phyloP scores from a whole-genome alignment of 2,113 vertebrate species.

The Laticauda colubrina region DNA sequence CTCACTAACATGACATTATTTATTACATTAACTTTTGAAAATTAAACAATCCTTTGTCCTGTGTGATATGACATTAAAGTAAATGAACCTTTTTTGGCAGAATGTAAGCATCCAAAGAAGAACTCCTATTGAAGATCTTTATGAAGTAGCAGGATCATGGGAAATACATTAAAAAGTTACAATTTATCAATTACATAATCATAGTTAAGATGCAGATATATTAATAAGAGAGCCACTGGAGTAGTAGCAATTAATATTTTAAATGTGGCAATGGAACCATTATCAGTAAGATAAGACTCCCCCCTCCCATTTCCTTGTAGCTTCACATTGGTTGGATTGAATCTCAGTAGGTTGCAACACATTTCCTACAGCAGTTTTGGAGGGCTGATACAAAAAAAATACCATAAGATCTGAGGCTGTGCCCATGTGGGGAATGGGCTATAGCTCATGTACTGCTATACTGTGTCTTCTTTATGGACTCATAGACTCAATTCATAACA shows the following conservation, averaged over 20 bases:
- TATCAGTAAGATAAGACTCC: background rate
- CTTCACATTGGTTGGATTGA: background rate
- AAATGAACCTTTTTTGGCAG: background rate
- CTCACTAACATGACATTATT: background rate
- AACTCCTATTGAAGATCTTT: too few relatives aligned
- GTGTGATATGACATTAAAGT: background rate
- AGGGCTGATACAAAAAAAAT: background rate
- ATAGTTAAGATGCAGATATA: background rate
- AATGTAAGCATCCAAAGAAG: background rate
- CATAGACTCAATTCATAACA: background rate
- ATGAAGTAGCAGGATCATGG: too few relatives aligned
- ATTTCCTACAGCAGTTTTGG: background rate
- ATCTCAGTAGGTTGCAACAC: too few relatives aligned
- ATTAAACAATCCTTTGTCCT: background rate
- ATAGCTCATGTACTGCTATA: background rate
- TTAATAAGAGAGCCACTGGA: background rate
- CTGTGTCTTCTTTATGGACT: background rate
- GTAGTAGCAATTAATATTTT: background rate
- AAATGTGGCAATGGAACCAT: background rate
- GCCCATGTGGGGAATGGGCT: background rate
- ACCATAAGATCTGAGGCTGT: background rate
- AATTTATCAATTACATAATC: background rate
- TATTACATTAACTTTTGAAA: background rate
- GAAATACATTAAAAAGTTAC: background rate
- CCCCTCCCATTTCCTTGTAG: background rate